Conservation (phyloP, 1,140 invertebrate species). For the Drosophila sulfurigaster region DNA sequence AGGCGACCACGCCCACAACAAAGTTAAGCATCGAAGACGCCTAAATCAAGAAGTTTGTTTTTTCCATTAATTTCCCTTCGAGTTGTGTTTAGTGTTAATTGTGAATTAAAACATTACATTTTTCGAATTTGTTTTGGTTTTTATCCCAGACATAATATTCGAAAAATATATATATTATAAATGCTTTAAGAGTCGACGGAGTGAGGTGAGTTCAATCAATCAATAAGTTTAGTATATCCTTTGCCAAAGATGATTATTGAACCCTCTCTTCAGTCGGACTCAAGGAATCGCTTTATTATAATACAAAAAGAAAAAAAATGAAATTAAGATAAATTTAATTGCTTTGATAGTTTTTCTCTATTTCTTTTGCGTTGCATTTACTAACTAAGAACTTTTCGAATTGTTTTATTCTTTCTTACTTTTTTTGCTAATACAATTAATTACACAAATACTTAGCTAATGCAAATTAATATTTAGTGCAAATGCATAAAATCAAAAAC, state of each 20-base stretch:
- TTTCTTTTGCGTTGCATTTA: constrained; percentile 65
- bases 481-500: constrained; percentile 76
- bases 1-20: constrained; percentile 37
- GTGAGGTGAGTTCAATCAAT: constrained; percentile 22
- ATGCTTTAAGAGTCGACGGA: constrained; percentile 26
- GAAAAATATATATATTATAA: constrained; percentile 23
- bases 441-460: constrained; percentile 77
- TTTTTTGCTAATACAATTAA: constrained; percentile 61
- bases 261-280: constrained; percentile 8
- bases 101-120: constrained; percentile 16
- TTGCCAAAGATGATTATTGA: constrained; percentile 52
- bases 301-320: constrained; percentile 17
- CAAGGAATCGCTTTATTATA: constrained; percentile 22
- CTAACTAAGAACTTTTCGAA: constrained; percentile 41
- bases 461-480: constrained; percentile 73
- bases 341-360: constrained; percentile 52
- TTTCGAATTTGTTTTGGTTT: constrained; percentile 8
- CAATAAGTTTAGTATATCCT: constrained; percentile 39
- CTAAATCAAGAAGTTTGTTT: constrained; percentile 34
- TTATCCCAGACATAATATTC: constrained; percentile 22
- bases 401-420: constrained; percentile 29
- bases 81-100: constrained; percentile 39
- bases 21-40: constrained; percentile 29
- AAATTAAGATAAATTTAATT: constrained; percentile 7
- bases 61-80: constrained; percentile 7